Evolutionary conservation across 2,888 invertebrate genomes (phyloP), one percentile per base, ranked within the genome.

Genomic region (Melanostoma mellinum): DNA sequence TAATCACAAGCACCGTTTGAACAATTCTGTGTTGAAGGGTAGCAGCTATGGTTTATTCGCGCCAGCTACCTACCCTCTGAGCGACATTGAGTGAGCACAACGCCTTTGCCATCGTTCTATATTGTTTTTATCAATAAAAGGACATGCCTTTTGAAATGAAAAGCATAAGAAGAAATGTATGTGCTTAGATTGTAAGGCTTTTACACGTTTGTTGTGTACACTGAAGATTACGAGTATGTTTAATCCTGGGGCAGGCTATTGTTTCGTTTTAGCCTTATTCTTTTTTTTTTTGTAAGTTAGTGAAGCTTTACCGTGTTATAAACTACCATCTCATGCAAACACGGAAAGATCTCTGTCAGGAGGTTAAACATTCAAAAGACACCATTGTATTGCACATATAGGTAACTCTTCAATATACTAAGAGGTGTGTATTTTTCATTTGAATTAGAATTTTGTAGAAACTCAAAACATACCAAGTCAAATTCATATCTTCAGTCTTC

Each of bases 91-190:
- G 36, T 53, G 35, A 40, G 61, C 33, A 61, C 35, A 67, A 55
- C 53, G 52, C 65, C 65, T 71, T 30, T 60, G 56, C 20, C 5
- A 8, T 67, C 6, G 35, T 55, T 53, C 36, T 38, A 33, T 52
- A 53, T 73, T 61, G 53, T 42, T 10, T 60, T 73, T 79, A 48
- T 68, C 68, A 74, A 68, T 74, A 74, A 79, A 79, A 73, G 67
- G 67, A 74, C 55, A 74, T 73, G 48, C 48, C 40, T 46, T 35
- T 30, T 33, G 42, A 53, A 67, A 42, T 33, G 44, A 58, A 42
- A 38, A 35, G 4, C 6, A 30, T n/a, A n/a, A 4, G 10, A 36
- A 33, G 33, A 73, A 32, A 73, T 78, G 46, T 60, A 38, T 53
- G 33, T 60, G 20, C 33, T 36, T 30, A 6, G 3, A 38, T 46